Evolutionary conservation across 2,888 invertebrate species (phyloP), one percentile per base, ranked within the genome.

Genomic region (Drosophila siamana): DNA sequence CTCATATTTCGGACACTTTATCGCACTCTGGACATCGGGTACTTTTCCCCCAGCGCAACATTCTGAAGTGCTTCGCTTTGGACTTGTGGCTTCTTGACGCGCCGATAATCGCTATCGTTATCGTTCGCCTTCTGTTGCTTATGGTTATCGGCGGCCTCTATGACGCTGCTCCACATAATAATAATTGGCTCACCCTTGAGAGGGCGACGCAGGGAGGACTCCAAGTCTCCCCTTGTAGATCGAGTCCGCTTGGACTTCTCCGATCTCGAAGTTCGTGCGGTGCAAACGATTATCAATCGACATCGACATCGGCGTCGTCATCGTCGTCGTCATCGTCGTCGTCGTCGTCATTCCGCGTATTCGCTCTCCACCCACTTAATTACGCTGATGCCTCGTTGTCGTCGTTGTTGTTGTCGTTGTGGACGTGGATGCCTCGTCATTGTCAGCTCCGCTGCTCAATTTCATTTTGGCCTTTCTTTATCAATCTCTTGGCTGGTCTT

Each of bases 401-500:
- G 24, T 24, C 24, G 30, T 4, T 9, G 30, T 30, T 11, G 30
- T 11, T 9, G 30, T 33, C 33, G 33, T 4, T 33, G 33, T n/a
- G 4, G 26, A 19, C 16, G 16, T 16, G 16, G 50, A 22, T 62
- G 44, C 44, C 24, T 54, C 44, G 52, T 61, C 61, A 52, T 52
- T 65, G 54, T 61, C 61, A 54, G 47, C 28, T 9, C 19, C 54
- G 43, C 26, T 15, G 19, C 28, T 78, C 65, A 74, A 71, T 78
- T 79, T 60, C 43, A 46, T 86, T 78, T 79, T 57, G 69, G 55
- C 65, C 56, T 67, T 78, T 81, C 87, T 88, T 88, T 90, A 88
- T 90, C 89, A 90, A 88, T 89, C 88, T 88, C 52, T 80, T 79
- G 77, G 26, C 26, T 70, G 71, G 74, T 77, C 90, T 90, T 90